Evolutionary conservation across 2,888 invertebrate genomes (phyloP).

Genomic region (Sarcophaga rosellei): DNA sequence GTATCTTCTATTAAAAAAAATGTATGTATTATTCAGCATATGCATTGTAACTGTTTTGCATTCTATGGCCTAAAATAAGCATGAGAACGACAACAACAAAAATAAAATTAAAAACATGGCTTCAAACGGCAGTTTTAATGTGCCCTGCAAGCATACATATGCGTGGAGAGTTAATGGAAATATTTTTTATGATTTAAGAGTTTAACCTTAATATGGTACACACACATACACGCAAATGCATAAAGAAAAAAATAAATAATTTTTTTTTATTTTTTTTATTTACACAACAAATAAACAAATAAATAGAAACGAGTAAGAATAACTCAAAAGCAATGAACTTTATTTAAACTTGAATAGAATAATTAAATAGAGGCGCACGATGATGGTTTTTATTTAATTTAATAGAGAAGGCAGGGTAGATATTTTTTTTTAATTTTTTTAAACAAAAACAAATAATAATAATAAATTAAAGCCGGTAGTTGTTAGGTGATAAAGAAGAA

Average conservation of each 20-base stretch:
- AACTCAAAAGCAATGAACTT: conserved; percentile 6
- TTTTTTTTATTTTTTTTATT: neutral
- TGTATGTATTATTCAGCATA: neutral
- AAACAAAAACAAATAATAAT: no score
- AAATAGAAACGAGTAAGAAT: neutral
- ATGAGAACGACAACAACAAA: neutral
- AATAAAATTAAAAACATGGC: neutral
- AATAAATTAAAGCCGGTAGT: no score
- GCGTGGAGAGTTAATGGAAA: no score
- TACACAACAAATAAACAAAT: neutral
- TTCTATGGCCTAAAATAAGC: conserved; percentile 23
- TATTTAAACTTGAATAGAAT: conserved; percentile 4
- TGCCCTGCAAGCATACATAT: neutral
- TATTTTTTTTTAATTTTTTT: no score
- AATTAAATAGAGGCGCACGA: neutral
- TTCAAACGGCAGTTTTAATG: neutral
- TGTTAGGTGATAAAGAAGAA: no score
- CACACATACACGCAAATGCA: no score
- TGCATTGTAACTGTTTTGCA: conserved; percentile 48
- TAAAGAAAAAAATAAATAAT: neutral
- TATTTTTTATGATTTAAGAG: no score
- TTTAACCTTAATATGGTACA: no score
- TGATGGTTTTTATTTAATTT: neutral
- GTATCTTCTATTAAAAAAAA: neutral
- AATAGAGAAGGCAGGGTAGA: neutral